Conservation (phyloP, 2,797 vertebrate species). For the Peromyscus eremicus region DNA sequence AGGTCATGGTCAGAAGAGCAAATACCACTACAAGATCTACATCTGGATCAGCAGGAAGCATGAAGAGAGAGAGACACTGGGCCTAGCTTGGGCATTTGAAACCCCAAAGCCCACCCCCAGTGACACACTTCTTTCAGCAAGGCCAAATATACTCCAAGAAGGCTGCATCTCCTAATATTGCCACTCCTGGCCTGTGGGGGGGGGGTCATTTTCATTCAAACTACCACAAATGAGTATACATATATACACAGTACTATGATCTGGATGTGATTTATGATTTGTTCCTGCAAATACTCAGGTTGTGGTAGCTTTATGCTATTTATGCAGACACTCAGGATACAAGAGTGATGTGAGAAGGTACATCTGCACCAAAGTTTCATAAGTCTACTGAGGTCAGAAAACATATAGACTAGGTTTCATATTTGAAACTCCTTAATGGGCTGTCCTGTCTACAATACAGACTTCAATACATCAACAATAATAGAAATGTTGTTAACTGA, state of each 20-base stretch:
- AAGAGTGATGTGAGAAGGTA: background rate
- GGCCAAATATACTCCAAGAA: background rate
- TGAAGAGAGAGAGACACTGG: background rate
- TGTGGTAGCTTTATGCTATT: background rate
- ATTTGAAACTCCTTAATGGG: too few species aligned
- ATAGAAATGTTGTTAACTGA: background rate
- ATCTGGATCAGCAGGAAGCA: background rate
- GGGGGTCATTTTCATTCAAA: background rate
- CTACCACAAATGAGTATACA: background rate
- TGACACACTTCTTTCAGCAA: background rate
- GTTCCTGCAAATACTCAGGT: too few species aligned
- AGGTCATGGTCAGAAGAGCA: too few species aligned
- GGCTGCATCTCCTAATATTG: background rate
- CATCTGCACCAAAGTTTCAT: background rate
- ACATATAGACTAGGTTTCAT: background rate
- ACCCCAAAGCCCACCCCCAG: background rate
- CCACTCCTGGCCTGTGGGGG: background rate
- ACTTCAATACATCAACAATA: background rate
- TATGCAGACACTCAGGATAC: background rate
- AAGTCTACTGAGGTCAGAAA: background rate
- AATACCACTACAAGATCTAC: background rate
- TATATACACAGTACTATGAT: background rate
- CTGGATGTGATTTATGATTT: too few species aligned
- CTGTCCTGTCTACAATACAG: background rate
- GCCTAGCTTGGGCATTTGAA: background rate